Evolutionary conservation across 1,140 invertebrate genomes (phyloP).

Genomic region (Drosophila sp.): DNA sequence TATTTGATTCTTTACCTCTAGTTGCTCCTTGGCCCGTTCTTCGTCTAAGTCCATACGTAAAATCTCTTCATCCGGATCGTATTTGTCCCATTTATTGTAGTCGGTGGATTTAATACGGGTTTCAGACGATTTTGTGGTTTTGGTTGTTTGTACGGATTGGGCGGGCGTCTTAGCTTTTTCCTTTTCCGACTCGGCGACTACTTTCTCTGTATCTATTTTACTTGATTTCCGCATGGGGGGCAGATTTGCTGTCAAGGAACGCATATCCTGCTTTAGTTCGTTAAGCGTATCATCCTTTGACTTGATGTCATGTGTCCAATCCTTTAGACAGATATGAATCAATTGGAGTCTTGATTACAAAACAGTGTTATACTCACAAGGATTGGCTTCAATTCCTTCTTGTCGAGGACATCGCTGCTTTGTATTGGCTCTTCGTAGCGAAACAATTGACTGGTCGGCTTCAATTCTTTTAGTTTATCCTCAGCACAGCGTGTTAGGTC

Average conservation of each 20-base stretch:
- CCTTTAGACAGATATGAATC: constrained; percentile 27
- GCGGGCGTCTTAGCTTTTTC: background rate
- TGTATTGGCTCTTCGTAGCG: constrained; percentile 83
- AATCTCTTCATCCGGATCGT: constrained; percentile 87
- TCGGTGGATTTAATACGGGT: constrained; percentile 84
- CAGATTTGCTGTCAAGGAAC: constrained; percentile 17
- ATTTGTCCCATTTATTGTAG: constrained; percentile 88
- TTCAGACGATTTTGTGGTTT: constrained; percentile 19
- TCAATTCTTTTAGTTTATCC: constrained; percentile 84
- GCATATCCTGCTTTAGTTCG: constrained; percentile 55
- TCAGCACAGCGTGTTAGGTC: constrained; percentile 85
- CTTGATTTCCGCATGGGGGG: constrained; percentile 58
- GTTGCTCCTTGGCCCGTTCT: constrained; percentile 83
- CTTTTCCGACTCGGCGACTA: constrained; percentile 4
- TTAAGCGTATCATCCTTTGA: constrained; percentile 81
- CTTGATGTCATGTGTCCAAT: constrained; percentile 84
- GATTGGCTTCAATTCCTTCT: constrained; percentile 79
- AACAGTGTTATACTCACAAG: constrained; percentile 35
- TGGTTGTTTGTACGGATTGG: background rate
- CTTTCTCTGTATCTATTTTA: constrained; percentile 52
- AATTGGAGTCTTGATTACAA: background rate
- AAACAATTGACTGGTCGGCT: constrained; percentile 85
- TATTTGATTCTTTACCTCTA: constrained; percentile 66
- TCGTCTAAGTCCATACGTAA: constrained; percentile 87
- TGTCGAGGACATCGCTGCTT: constrained; percentile 43